Evolutionary conservation across 1,140 invertebrate species (phyloP), one percentile per base, ranked within the genome.

Genomic region (Bathynomus jamesi): DNA sequence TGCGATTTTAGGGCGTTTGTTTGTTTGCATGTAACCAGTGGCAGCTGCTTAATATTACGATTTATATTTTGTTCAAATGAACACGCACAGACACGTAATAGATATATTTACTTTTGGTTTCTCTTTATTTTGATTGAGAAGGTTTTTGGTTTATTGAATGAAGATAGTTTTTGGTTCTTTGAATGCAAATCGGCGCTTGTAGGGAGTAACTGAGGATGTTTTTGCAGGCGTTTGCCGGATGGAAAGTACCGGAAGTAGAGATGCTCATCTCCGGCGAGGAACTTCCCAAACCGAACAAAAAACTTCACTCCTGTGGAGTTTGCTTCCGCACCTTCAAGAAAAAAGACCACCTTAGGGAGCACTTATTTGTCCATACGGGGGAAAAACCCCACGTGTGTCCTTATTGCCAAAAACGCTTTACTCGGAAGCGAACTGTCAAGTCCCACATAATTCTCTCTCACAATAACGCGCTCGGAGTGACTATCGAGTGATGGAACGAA

Each of bases 351-450:
- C 79, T 81, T 25, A 76, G 67, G n/a, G 72, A 73, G 21, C 80
- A 81, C 63, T 71, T 76, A 25, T 65, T 77, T 21, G 69, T 75
- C 3, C 80, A 81, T 70, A 79, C 79, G 21, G 78, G 76, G 25
- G 83, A 83, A 61, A 83, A 86, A 28, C 85, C 85, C 30, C 85
- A 88, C 76, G 82, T 84, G 24, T 89, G 87, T 78, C 79, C 82
- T 8, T 79, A 84, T 13, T 89, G 87, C 73, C 83, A 84, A 32
- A 88, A 88, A 78, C 81, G 78, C 8, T 82, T 82, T 76, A 65
- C 74, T 46, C 75, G 40, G 11, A 53, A 53, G 21, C 2, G 40
- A 53, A 53, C 40, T 53, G 40, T 53, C 13, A 53, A 53, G 40
- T 2, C 40, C 11, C 40, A 53, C 40, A 53, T 53, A 3, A 21